phyloP scores from a whole-genome alignment of 92 coral and sea anemone species.

The Phenganax marumi region DNA sequence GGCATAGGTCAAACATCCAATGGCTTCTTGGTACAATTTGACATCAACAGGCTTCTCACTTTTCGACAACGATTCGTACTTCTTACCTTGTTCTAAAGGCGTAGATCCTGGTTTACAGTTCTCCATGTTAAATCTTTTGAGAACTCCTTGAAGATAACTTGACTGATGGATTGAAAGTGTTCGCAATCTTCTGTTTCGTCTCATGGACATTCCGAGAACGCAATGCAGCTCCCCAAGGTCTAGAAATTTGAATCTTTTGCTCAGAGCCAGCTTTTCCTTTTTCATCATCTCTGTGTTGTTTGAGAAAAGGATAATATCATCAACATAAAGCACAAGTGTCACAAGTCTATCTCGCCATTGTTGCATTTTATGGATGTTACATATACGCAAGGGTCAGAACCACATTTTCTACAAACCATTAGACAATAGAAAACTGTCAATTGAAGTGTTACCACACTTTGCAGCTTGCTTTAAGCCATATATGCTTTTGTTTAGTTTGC shows the following conservation, averaged over 20 bases:
- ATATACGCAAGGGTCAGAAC: constrained; percentile 10
- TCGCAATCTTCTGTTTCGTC: constrained; percentile 27
- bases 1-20: constrained; percentile 22
- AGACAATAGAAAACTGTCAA: not conserved
- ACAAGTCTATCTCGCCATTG: constrained; percentile 23
- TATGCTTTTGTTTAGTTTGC: constrained; percentile 8
- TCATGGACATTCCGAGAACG: constrained; percentile 8
- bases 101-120: constrained; percentile 20
- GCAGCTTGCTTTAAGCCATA: constrained; percentile 22
- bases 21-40: constrained; percentile 28
- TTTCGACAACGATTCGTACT: constrained; percentile 1
- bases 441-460: constrained; percentile 5
- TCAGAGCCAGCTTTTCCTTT: not conserved
- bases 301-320: constrained; percentile 27
- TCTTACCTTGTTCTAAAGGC: constrained; percentile 12
- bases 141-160: constrained; percentile 30
- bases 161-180: not conserved
- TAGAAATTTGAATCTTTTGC: not conserved
- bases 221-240: constrained; percentile 21
- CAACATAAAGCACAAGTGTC: constrained; percentile 7
- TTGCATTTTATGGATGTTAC: not conserved
- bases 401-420: constrained; percentile 4
- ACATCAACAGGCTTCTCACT: constrained; percentile 33
- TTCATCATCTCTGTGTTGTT: constrained; percentile 27
- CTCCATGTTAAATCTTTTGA: constrained; percentile 29